A percentile compares a stretch with the other conserved stretches of the same genome.
Conservation (phyloP, 1,140 invertebrate genomes). For the Radopholus similis region DNA sequence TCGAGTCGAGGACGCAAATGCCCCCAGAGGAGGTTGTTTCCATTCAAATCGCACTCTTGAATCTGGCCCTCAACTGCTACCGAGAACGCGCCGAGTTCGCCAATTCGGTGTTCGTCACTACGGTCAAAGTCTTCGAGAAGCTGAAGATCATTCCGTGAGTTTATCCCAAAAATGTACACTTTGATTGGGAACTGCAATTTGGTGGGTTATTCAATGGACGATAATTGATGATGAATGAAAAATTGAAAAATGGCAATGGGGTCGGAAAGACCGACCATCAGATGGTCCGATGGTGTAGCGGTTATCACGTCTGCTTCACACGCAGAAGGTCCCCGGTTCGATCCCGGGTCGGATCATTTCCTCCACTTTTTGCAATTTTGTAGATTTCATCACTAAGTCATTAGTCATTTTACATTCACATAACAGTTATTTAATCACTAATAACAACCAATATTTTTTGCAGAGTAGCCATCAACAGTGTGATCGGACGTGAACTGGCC, state of each 20-base stretch:
- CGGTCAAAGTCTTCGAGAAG: slow-evolving; percentile 76
- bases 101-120: slow-evolving; percentile 87
- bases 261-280: too few relatives aligned
- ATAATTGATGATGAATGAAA: too few relatives aligned
- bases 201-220: too few relatives aligned
- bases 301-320: slow-evolving; percentile 55
- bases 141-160: slow-evolving; percentile 73
- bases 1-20: slow-evolving; percentile 79
- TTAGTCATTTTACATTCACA: neutral
- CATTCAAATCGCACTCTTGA: slow-evolving; percentile 75
- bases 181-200: slow-evolving; percentile 1
- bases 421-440: neutral
- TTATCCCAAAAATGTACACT: neutral
- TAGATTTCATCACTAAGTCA: too few relatives aligned
- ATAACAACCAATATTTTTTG: neutral
- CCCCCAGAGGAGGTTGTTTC: slow-evolving; percentile 87
- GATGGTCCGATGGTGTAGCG: slow-evolving; percentile 45
- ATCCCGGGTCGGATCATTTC: slow-evolving; percentile 35
- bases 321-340: slow-evolving; percentile 53
- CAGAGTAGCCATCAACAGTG: slow-evolving; percentile 74
- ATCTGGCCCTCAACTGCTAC: slow-evolving; percentile 92
- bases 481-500: slow-evolving; percentile 83
- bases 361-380: too few relatives aligned
- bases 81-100: slow-evolving; percentile 88
- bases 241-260: too few relatives aligned